A percentile compares a stretch with the other conserved stretches of the same genome.
These are phyloP conservation scores for Colossoma macropomum DNA, from an alignment of 2,113 vertebrate genomes.

Conservation along the genomic window DNA sequence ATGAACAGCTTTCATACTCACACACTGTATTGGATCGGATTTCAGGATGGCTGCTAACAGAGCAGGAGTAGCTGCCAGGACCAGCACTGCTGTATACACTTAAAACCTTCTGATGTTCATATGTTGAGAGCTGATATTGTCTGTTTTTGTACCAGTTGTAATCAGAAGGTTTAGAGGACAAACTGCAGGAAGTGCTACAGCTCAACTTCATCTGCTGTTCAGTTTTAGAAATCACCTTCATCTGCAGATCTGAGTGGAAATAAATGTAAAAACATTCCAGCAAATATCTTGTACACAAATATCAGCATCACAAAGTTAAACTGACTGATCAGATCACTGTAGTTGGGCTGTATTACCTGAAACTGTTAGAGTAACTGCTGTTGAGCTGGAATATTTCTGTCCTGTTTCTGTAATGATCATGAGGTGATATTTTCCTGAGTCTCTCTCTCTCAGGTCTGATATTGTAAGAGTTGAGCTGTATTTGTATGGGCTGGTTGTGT, in stretches of 20 bases:
- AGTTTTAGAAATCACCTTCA: neutral
- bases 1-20: neutral
- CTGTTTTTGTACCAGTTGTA: constrained; percentile 9
- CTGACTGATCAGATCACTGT: no score
- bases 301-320: neutral
- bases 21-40: neutral
- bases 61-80: neutral
- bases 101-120: neutral
- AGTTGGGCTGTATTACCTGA: neutral
- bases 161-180: accelerated
- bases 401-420: constrained; percentile 17
- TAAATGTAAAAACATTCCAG: neutral
- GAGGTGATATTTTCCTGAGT: neutral
- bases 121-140: neutral
- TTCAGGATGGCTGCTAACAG: neutral
- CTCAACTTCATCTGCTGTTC: neutral
- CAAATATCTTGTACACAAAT: no score
- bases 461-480: neutral
- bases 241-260: constrained; percentile 14
- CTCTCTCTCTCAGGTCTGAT: neutral
- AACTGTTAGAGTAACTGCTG: neutral
- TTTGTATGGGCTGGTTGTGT: neutral
- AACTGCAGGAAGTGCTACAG: constrained; percentile 3
- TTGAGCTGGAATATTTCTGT: neutral
- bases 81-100: no score